Base-by-base conservation (phyloP, 2,797 vertebrate species). In the Anolis apletophallus region DNA sequence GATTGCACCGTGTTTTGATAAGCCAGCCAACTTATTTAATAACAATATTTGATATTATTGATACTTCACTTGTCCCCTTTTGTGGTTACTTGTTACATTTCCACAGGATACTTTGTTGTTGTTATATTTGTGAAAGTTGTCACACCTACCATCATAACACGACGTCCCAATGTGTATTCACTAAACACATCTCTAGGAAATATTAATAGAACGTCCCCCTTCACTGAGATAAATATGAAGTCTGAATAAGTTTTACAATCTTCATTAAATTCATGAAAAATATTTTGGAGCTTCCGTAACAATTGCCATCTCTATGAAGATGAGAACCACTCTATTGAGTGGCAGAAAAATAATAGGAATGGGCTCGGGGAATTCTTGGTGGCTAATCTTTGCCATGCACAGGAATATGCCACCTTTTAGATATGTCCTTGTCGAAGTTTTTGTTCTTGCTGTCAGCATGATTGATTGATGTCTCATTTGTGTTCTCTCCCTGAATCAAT, bases 391-490 rank as follows among this genome's bases (percentile, higher is more conserved):
- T 26, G 19, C 34, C n/a, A 16, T 23, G 5, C 46, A 83, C 23
- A 83, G 50, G 75, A 74, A 71, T 59, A 80, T 29, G 23, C 23
- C 73, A 17, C 69, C 46, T 83, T 68, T 84, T 57, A 67, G 40
- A 32, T 72, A 87, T 83, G 75, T 64, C 89, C 88, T 94, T 90
- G 80, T 29, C 81, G 83, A 71, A 72, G 29, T 85, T 92, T 86
- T 81, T 26, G 2, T 75, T 71, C 75, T 17, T 74, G 76, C 85
- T 88, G 86, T 68, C 85, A 83, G 2, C 83, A 19, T 0, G 88
- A 68, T 26, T 93, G 92, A 91, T 83, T 78, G 89, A 93, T 88
- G 86, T 9, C 79, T 71, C 80, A 54, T 76, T 93, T 87, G 77
- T 74, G 68, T 36, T 89, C 87, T 73, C 74, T 32, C 32, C 78